phyloP scores from a whole-genome alignment of 2,797 vertebrate species.

The Tadarida brasiliensis region DNA sequence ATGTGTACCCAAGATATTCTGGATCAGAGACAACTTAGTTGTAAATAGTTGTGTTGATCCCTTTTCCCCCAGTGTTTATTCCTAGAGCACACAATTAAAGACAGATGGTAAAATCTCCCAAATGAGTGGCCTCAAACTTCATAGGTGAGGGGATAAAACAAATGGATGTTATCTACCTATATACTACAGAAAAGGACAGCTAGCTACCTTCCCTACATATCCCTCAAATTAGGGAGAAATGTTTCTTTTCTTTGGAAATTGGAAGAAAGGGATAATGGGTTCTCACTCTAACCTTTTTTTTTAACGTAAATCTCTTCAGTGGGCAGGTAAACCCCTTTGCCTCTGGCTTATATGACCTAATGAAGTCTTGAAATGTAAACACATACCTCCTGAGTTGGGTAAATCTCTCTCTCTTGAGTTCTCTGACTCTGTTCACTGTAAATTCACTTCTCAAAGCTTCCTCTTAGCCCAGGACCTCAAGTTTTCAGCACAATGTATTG shows the following conservation, averaged over 20 bases:
- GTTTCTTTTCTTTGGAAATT: not conserved
- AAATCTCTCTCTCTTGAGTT: not conserved
- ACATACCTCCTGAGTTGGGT: not conserved
- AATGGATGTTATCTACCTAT: not conserved
- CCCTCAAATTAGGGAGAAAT: not conserved
- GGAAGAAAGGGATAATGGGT: not conserved
- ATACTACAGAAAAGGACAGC: not conserved
- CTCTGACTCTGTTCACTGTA: not conserved
- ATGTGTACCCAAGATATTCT: not conserved
- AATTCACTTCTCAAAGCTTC: not conserved
- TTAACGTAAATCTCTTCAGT: not conserved
- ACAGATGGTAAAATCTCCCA: not conserved
- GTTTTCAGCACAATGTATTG: not conserved
- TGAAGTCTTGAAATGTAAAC: not conserved
- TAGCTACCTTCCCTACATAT: not conserved
- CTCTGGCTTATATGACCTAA: not conserved
- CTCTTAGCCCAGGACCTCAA: not conserved
- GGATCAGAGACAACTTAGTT: constrained; percentile 1
- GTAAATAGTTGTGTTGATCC: not conserved
- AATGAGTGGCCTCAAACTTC: not conserved
- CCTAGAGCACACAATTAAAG: not conserved
- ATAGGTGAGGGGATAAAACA: not conserved
- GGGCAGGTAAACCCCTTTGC: not conserved
- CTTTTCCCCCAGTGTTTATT: not conserved
- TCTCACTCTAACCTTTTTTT: not conserved